A percentile compares a stretch with the other conserved stretches of the same genome.
Evolutionary conservation across 2,888 invertebrate genomes (phyloP).

Genomic region (Apotomis turbidana): DNA sequence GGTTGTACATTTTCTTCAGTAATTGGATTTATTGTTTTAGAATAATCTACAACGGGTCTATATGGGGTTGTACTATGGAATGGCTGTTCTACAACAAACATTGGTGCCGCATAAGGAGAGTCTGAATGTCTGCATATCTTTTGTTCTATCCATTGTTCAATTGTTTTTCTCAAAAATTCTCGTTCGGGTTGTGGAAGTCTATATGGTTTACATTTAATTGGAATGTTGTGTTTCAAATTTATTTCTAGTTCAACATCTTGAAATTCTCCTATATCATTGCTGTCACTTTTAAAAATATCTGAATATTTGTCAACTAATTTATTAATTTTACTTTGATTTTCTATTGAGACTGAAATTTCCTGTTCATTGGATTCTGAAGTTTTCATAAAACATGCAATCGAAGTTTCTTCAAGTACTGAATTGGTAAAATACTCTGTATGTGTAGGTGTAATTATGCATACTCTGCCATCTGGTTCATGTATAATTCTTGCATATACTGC

Average conservation of each 20-base stretch:
- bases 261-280: slow-evolving; percentile 3
- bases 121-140: too few species aligned
- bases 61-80: too few species aligned
- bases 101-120: too few species aligned
- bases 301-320: neutral
- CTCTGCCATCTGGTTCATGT: slow-evolving; percentile 33
- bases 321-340: slow-evolving; percentile 1
- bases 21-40: too few species aligned
- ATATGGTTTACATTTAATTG: too few species aligned
- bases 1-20: too few species aligned
- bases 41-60: too few species aligned
- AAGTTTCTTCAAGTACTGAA: slow-evolving; percentile 12
- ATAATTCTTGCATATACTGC: slow-evolving; percentile 12
- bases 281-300: neutral
- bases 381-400: slow-evolving; percentile 2
- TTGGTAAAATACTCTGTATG: slow-evolving; percentile 24
- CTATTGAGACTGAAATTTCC: neutral
- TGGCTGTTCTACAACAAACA: too few species aligned
- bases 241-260: neutral
- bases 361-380: neutral
- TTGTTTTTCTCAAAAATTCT: too few species aligned
- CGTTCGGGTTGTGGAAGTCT: too few species aligned
- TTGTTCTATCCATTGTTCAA: too few species aligned
- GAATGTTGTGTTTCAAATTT: too few species aligned
- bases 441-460: slow-evolving; percentile 24